These are phyloP conservation scores for Mythimna albipuncta DNA, from an alignment of 2,888 invertebrate species.

Conservation along the genomic window DNA sequence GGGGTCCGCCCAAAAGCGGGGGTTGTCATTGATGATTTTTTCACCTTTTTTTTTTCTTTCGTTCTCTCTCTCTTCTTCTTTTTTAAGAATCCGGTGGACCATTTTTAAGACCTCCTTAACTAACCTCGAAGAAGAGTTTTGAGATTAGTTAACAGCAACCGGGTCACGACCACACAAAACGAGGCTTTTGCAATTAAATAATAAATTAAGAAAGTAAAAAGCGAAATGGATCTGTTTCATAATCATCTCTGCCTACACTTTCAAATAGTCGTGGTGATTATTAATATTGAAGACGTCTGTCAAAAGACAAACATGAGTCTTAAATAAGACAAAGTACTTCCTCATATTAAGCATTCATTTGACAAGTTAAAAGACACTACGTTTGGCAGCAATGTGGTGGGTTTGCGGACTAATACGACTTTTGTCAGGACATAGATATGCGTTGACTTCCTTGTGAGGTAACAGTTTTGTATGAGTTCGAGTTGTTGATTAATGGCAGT, in stretches of 20 bases:
- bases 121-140: too few species aligned
- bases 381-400: not conserved
- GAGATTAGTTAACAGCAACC: too few species aligned
- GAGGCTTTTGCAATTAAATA: too few species aligned
- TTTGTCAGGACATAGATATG: not conserved
- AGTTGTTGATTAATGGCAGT: not conserved
- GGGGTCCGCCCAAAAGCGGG: too few species aligned
- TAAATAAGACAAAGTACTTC: conserved; percentile 1
- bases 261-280: not conserved
- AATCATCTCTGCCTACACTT: not conserved
- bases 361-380: conserved; percentile 15
- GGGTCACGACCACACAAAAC: too few species aligned
- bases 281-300: not conserved
- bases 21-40: too few species aligned
- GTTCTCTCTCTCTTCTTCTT: too few species aligned
- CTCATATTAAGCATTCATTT: not conserved
- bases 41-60: too few species aligned
- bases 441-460: conserved; percentile 12
- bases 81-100: too few species aligned
- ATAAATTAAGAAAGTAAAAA: too few species aligned
- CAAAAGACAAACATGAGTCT: conserved; percentile 1
- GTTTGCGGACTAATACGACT: not conserved
- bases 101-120: too few species aligned
- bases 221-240: not conserved
- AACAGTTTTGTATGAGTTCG: not conserved